Percentiles rank a stretch among this genome's conserved stretches.
These are phyloP conservation scores for Petrocephalus zakoni DNA, from an alignment of 2,113 vertebrate species.

Conservation along the genomic window DNA sequence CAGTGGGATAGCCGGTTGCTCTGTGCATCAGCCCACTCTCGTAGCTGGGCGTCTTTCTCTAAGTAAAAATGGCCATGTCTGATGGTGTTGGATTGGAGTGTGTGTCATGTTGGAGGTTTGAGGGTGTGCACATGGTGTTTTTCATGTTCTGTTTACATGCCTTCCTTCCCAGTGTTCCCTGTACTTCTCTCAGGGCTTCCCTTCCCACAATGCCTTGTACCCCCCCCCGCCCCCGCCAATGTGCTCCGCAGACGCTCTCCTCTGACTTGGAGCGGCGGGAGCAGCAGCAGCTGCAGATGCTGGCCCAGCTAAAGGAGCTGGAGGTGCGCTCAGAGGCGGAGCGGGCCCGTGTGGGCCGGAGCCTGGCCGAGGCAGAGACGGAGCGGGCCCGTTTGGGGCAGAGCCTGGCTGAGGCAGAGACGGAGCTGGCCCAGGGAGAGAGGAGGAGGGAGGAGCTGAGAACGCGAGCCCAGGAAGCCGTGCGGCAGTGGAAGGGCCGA, in stretches of 20 bases:
- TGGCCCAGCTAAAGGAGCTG: constrained; percentile 78
- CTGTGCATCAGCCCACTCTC: neutral
- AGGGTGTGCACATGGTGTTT: neutral
- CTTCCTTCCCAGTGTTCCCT: neutral
- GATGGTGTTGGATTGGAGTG: neutral
- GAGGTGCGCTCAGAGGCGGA: constrained; percentile 65
- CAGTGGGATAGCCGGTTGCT: neutral
- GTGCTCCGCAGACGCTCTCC: constrained; percentile 59
- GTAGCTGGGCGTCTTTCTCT: neutral
- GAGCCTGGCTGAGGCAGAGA: constrained; percentile 65
- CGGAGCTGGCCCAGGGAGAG: constrained; percentile 60
- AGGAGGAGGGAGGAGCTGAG: constrained; percentile 78
- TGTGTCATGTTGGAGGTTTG: neutral
- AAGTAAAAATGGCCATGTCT: neutral
- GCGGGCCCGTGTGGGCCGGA: constrained; percentile 46
- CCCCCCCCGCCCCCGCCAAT: neutral
- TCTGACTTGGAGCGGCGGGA: constrained; percentile 71
- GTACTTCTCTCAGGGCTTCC: neutral
- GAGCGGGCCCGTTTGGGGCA: constrained; percentile 51
- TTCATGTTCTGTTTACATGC: neutral
- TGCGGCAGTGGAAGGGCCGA: constrained; percentile 81
- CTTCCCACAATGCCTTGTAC: neutral
- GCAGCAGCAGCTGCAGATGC: constrained; percentile 76
- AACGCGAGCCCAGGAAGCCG: constrained; percentile 74
- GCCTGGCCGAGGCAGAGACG: constrained; percentile 65